Evolutionary conservation across 2,113 vertebrate species (phyloP), one percentile per base, ranked within the genome.

Genomic region (Clarias batrachus): DNA sequence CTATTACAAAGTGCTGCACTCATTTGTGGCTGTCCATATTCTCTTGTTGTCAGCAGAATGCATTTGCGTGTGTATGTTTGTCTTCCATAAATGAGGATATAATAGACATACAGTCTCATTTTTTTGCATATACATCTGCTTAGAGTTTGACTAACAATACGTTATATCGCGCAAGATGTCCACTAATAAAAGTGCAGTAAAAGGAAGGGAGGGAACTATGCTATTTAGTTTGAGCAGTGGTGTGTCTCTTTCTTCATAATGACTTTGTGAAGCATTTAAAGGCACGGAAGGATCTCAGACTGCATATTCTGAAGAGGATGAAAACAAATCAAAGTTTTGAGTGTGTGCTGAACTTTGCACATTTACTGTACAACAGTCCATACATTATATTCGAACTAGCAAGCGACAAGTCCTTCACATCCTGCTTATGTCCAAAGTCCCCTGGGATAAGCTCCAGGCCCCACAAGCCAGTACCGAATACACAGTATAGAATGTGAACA

Each of bases 21-120:
- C 82, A 86, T 90, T 90, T 90, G 90, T 88, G 81, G 89, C 89
- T 91, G 89, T 90, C 77, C 89, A 78, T 85, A 87, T 83, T 88
- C 83, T 82, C 83, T 66, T 77, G 83, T 63, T 87, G 88, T 90
- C 88, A 90, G 77, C 90, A 91, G 54, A 82, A 83, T 74, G 83
- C 77, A 33, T 90, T 52, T 86, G 80, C 37, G n/a, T 14, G 73
- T 88, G 85, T 85, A 74, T 79, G 62, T 89, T 70, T 84, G 59
- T 60, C 71, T 76, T 83, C 70, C 54, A 56, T 87, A 89, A 85
- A 79, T 78, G 66, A 84, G 25, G 71, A 27, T 25, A 85, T 79
- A 70, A 86, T 57, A 81, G 48, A 41, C 73, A 77, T n/a, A 65
- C 21, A 21, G 27, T 68, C 41, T 52, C 11, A 68, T 79, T 66